Base-by-base conservation (phyloP, 2,113 vertebrate genomes). In the Neodontobutis hainanensis region DNA sequence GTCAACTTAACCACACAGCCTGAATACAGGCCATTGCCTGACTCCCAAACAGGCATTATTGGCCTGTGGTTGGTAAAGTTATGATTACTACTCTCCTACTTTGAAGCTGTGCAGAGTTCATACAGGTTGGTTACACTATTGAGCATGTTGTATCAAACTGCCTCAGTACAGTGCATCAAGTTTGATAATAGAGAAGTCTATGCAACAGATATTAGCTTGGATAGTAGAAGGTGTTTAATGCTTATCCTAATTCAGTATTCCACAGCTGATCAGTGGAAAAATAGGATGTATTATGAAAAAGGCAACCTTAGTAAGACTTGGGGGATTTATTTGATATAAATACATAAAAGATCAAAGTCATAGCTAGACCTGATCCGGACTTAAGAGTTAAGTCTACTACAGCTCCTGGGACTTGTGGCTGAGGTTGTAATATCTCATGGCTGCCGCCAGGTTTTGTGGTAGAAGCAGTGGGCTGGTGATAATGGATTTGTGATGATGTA, bases 401-500 rank as follows among this genome's bases (percentile, higher is more conserved):
- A 55, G 64, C 53, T 72, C 11, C 38, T 34, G 38, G 48, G 66
- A 68, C 70, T 57, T n/a, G 42, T 56, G 11, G n/a, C 32, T 62
- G 49, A 44, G 48, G 40, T 62, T 82, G 14, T 48, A 68, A 58
- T 69, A 63, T 85, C 70, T 75, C 46, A 73, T 74, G 61, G 63
- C 78, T 83, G 61, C 86, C 84, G 79, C 85, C 87, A 67, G 82
- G 61, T 58, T 82, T 83, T 80, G 72, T 76, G 74, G 73, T 79
- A 81, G 76, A 77, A 86, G 88, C 88, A 78, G 84, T 88, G 90
- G 93, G 92, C 91, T 87, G 84, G 38, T 78, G 85, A 92, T 95
- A 96, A 97, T 96, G 94, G 95, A 88, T 89, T 95, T 87, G 92
- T 95, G 89, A 92, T 95, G 95, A 96, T 94, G 93, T 96, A 93